Evolutionary conservation across 1,140 invertebrate genomes (phyloP).

Genomic region (Leptinotarsa texana): DNA sequence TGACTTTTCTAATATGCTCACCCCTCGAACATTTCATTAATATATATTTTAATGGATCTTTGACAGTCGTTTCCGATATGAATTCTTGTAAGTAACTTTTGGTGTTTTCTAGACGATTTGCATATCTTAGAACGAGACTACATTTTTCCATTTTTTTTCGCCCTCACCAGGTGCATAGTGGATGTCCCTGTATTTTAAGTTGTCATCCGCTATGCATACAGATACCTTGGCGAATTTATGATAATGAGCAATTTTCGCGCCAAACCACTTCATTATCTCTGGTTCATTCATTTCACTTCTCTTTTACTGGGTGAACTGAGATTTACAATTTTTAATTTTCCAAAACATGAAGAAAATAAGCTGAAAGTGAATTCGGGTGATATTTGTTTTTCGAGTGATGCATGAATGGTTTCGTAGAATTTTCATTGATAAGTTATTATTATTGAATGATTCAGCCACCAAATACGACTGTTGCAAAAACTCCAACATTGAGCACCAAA

Average conservation of each 20-base stretch:
- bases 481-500: no score
- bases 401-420: not conserved
- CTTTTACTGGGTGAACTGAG: not conserved
- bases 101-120: no score
- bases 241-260: constrained; percentile 13
- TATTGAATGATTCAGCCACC: not conserved
- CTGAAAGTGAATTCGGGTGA: not conserved
- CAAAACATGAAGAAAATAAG: not conserved
- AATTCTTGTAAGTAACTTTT: no score
- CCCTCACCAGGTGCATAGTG: constrained; percentile 8
- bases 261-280: not conserved
- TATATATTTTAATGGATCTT: no score
- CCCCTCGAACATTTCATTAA: no score
- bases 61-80: no score
- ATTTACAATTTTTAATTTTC: not conserved
- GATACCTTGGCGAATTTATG: constrained; percentile 16
- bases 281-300: constrained; percentile 4
- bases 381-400: not conserved
- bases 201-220: constrained; percentile 10
- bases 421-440: not conserved
- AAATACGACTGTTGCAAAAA: no score
- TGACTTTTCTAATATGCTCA: no score
- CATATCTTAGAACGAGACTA: no score
- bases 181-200: constrained; percentile 10
- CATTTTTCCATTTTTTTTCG: no score